Evolutionary conservation across 1,140 invertebrate species (phyloP), one percentile per base, ranked within the genome.

Genomic region (Gonatopus flavifemur): DNA sequence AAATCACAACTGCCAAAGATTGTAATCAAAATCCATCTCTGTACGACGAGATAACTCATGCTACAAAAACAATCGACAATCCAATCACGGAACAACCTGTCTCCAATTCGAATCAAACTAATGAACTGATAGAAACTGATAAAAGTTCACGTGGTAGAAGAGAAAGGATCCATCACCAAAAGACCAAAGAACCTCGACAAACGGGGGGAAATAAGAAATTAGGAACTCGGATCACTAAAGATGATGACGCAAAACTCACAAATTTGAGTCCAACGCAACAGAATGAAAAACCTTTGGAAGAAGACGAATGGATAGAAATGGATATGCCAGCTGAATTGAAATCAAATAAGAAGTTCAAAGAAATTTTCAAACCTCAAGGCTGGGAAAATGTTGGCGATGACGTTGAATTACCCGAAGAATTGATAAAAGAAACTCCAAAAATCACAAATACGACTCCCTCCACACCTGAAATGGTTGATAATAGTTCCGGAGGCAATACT

Each of bases 271-370:
- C 35, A 19, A 57, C 50, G 22, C 51, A 49, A 30, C 41, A 3
- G 45, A 30, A 25, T 52, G n/a, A 38, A 46, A 8, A 45, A 19
- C n/a, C 1, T 19, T 40, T 20, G 31, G 32, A 28, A 25, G 19
- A 32, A 1, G 53, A 63, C 31, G 55, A 64, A 8, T 48, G 59
- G 12, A 52, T 62, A 1, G 65, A 70, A 48, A 39, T 61, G 5
- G 64, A 70, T 12, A 64, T 75, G 47, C 74, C 76, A 0, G 73
- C 69, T 38, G 76, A 78, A 52, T 40, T 77, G 44, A 73, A 61
- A 39, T 77, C 71, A 0, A 64, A 78, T 50, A 71, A 76, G 51
- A 78, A 67, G 52, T 78, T 78, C 45, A 72, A 72, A 41, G 76
- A 78, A 48, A 49, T 78, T 28, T 78, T 77, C 43, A 67, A 72